Evolutionary conservation across 2,888 invertebrate species (phyloP).

Genomic region (Patella pellucida): DNA sequence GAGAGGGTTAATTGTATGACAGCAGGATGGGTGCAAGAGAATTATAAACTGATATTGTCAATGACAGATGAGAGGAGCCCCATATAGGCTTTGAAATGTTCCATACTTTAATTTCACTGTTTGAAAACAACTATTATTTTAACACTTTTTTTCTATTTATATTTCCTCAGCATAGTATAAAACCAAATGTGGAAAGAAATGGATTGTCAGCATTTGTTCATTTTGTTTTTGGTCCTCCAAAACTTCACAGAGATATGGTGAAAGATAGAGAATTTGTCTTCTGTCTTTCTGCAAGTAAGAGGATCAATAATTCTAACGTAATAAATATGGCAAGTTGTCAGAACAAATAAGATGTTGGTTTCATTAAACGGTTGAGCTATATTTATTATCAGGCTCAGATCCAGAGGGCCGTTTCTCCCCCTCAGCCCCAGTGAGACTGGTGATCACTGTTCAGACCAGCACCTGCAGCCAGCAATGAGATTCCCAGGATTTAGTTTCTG

Average conservation of each 20-base stretch:
- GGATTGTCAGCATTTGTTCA: slow-evolving; percentile 63
- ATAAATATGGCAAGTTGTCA: too few species aligned
- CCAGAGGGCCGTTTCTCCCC: too few species aligned
- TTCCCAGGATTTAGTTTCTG: too few species aligned
- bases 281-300: slow-evolving; percentile 73
- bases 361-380: too few species aligned
- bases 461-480: too few species aligned
- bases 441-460: too few species aligned
- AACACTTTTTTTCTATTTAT: slow-evolving; percentile 26
- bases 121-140: background rate
- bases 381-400: too few species aligned
- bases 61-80: too few species aligned
- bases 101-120: background rate
- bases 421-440: too few species aligned
- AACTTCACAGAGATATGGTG: slow-evolving; percentile 65
- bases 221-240: slow-evolving; percentile 72
- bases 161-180: slow-evolving; percentile 44
- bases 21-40: background rate
- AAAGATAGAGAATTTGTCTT: slow-evolving; percentile 71
- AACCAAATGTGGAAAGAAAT: slow-evolving; percentile 45
- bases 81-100: background rate
- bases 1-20: too few species aligned
- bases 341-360: too few species aligned
- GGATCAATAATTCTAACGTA: background rate
- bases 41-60: background rate